Percentiles rank a stretch among this genome's conserved stretches.
Evolutionary conservation across 2,113 vertebrate species (phyloP).

Genomic region (Ornithorhynchus anatinus): DNA sequence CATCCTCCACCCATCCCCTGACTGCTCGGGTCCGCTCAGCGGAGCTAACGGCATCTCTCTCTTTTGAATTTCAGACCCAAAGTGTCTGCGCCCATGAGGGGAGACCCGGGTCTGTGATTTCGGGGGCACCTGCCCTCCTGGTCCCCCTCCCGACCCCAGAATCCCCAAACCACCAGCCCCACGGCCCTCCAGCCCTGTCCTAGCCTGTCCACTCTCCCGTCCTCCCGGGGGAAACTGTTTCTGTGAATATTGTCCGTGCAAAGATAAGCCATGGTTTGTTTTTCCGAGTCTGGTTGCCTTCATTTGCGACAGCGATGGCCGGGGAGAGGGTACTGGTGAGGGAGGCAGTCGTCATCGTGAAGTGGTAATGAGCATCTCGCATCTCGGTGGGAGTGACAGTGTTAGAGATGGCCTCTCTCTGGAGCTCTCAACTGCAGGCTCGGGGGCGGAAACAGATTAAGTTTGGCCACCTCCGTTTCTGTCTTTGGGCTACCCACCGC

Average conservation of each 20-base stretch:
- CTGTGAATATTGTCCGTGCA: background rate
- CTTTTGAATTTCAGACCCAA: constrained; percentile 89
- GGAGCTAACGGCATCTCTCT: constrained; percentile 67
- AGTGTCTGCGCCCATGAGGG: constrained; percentile 88
- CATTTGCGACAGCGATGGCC: background rate
- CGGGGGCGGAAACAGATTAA: too few relatives aligned
- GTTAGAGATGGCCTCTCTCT: too few relatives aligned
- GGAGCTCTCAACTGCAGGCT: too few relatives aligned
- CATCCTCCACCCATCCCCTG: too few relatives aligned
- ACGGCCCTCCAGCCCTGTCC: too few relatives aligned
- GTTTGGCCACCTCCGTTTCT: too few relatives aligned
- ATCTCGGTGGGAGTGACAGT: too few relatives aligned
- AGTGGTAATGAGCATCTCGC: too few relatives aligned
- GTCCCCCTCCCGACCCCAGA: constrained; percentile 17
- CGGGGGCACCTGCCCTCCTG: constrained; percentile 26
- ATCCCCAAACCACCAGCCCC: too few relatives aligned
- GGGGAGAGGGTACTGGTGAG: background rate
- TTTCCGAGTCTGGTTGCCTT: constrained; percentile 1
- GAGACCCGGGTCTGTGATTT: constrained; percentile 86
- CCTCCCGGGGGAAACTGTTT: background rate
- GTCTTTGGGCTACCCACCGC: too few relatives aligned
- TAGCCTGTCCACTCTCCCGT: background rate
- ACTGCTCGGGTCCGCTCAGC: background rate
- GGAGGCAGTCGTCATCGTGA: too few relatives aligned
- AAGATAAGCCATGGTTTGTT: constrained; percentile 30